Percentiles rank a stretch among this genome's conserved stretches.
These are phyloP conservation scores for Phalangium opilio DNA, from an alignment of 2,888 invertebrate genomes.

Conservation along the genomic window DNA sequence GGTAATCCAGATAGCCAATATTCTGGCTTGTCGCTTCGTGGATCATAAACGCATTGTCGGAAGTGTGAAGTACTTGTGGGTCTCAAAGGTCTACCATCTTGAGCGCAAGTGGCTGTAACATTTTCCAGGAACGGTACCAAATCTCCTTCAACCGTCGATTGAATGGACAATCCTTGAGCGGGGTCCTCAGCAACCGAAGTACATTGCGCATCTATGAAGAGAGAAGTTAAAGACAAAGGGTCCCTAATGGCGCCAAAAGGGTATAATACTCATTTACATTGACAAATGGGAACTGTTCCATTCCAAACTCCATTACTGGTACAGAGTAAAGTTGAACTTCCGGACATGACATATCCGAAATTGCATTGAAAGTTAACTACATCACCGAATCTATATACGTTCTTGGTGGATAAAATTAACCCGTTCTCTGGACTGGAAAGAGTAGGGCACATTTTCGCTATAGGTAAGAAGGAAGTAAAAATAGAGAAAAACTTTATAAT, in stretches of 20 bases:
- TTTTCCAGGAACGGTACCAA: slow-evolving; percentile 77
- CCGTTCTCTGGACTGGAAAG: slow-evolving; percentile 68
- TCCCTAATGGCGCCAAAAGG: no score
- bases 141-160: slow-evolving; percentile 65
- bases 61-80: slow-evolving; percentile 68
- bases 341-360: slow-evolving; percentile 84
- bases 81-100: slow-evolving; percentile 57
- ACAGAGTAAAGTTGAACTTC: slow-evolving; percentile 62
- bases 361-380: slow-evolving; percentile 80
- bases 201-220: slow-evolving; percentile 62
- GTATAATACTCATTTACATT: slow-evolving; percentile 58
- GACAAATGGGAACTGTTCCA: slow-evolving; percentile 78
- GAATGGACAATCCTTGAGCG: slow-evolving; percentile 62
- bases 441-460: slow-evolving; percentile 63
- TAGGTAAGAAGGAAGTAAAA: slow-evolving; percentile 43
- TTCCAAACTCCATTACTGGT: slow-evolving; percentile 85
- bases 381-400: slow-evolving; percentile 74
- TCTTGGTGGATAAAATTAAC: slow-evolving; percentile 58
- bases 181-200: slow-evolving; percentile 78
- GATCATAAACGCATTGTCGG: slow-evolving; percentile 90
- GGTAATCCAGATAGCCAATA: slow-evolving; percentile 47
- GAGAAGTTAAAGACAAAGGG: neutral
- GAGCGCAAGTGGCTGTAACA: slow-evolving; percentile 66
- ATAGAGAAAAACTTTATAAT: slow-evolving; percentile 40
- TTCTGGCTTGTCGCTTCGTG: slow-evolving; percentile 49